These are phyloP conservation scores for Eulimnadia texana DNA, from an alignment of 1,140 invertebrate species.

Conservation along the genomic window DNA sequence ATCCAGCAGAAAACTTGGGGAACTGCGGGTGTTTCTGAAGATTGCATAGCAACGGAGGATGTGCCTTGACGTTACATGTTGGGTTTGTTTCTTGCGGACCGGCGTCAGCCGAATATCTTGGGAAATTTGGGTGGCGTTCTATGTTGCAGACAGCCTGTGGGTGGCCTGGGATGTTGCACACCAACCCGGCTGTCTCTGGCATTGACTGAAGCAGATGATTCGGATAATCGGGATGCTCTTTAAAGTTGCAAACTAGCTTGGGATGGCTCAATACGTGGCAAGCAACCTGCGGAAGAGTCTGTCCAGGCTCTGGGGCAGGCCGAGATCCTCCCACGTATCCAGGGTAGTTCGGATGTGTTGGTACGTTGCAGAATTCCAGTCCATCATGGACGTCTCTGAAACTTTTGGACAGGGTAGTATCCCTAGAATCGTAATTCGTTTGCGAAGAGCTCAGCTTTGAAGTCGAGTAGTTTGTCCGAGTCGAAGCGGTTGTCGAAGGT, in stretches of 20 bases:
- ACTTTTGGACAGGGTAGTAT: background rate
- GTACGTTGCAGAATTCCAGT: conserved; percentile 11
- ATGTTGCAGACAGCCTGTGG: conserved; percentile 16
- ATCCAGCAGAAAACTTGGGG: conserved; percentile 5
- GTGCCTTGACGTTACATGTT: conserved; percentile 6
- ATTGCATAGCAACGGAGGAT: conserved; percentile 15
- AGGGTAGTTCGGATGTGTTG: conserved; percentile 12
- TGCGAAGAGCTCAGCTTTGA: background rate
- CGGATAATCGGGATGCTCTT: conserved; percentile 13
- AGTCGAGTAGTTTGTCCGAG: background rate
- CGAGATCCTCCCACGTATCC: background rate
- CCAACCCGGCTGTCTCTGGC: background rate
- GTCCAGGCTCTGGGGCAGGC: background rate
- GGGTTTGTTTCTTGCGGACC: conserved; percentile 8
- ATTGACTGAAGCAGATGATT: background rate
- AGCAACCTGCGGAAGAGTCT: background rate
- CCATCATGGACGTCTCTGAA: background rate
- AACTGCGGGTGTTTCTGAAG: conserved; percentile 12
- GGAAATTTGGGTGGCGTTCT: conserved; percentile 12
- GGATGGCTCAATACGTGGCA: conserved; percentile 5
- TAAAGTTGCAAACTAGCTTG: conserved; percentile 4
- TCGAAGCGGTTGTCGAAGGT: background rate
- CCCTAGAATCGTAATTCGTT: background rate
- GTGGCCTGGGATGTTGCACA: conserved; percentile 15
- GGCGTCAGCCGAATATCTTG: background rate